Base-by-base conservation (phyloP, 2,113 vertebrate species). In the Otus sunia region DNA sequence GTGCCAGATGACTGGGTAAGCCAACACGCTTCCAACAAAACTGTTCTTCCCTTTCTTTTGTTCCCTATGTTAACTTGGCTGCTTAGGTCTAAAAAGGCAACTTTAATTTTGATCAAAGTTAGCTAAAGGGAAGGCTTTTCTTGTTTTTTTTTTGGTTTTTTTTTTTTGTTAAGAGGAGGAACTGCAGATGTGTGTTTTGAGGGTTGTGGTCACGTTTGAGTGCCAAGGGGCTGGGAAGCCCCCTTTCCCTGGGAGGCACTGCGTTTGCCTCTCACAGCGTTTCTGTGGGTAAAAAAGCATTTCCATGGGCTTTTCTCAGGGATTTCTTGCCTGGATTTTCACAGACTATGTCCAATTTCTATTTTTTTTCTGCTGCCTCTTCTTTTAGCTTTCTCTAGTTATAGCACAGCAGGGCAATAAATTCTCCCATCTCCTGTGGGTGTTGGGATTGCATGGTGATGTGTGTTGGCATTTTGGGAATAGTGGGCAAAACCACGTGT, bases 221-320 rank as follows among this genome's bases (percentile, higher is more conserved):
- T 22, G 27, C 43, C 19, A 10, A 49, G 45, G 50, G 19, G 11
- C 27, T 10, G 7, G n/a, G 23, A 37, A 27, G 10, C 17, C 20
- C 55, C 2, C 10, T 71, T 64, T 49, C 39, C 34, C 3, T 6
- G 3, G 60, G 45, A 49, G 22, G 11, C 34, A 15, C 9, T 2
- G 22, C 0, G 0, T 32, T 34, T 47, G 66, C 20, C 14, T 9
- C 47, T 37, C 0, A 0, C 7, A 7, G 17, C 3, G 2, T 56
- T 71, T 68, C 60, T 10, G 1, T 11, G 49, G 32, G 41, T 15
- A 17, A 25, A 63, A 72, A 80, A 29, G 3, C 21, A 34, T 53
- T 64, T 53, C 34, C 23, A 7, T 12, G 25, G 66, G 17, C 36
- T 52, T 59, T 58, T 49, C 41, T 73, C 34, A 10, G 37, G 37